A percentile compares a stretch with the other conserved stretches of the same genome.
Evolutionary conservation across 2,888 invertebrate species (phyloP).

Genomic region (Tribolium freemani): DNA sequence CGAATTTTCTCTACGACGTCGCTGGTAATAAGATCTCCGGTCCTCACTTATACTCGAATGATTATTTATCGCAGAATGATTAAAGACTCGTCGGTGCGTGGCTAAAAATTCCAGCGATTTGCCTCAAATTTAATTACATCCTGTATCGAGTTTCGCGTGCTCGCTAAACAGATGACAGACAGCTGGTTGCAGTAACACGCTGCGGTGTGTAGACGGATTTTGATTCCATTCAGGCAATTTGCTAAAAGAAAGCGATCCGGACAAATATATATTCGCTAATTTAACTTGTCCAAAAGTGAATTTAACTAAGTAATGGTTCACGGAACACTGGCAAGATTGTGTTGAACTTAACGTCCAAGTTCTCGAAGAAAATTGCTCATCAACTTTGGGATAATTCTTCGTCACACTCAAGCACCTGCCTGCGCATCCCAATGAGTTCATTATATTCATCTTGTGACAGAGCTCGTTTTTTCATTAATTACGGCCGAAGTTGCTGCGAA

Average conservation of each 20-base stretch:
- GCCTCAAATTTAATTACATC: neutral
- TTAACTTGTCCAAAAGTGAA: conserved; percentile 43
- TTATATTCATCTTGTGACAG: conserved; percentile 52
- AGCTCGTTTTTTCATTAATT: conserved; percentile 38
- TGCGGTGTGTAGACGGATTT: neutral
- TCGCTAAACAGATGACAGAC: no score
- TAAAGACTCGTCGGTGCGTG: conserved; percentile 26
- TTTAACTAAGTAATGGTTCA: conserved; percentile 46
- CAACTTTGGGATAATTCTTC: conserved; percentile 57
- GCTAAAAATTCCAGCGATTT: conserved; percentile 2
- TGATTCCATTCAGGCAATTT: conserved; percentile 13
- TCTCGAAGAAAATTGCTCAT: conserved; percentile 55
- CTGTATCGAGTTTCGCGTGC: no score
- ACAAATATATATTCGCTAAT: conserved; percentile 42
- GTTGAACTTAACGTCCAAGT: conserved; percentile 45
- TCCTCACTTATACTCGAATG: conserved; percentile 36
- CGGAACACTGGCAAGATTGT: conserved; percentile 43
- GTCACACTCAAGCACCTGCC: conserved; percentile 61
- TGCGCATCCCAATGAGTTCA: conserved; percentile 60
- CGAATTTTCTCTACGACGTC: conserved; percentile 57
- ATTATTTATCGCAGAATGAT: conserved; percentile 29
- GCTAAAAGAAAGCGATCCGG: conserved; percentile 6
- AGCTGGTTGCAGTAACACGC: no score
- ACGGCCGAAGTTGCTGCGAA: no score
- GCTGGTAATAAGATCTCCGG: conserved; percentile 52